Base-by-base conservation (phyloP, 2,888 invertebrate species). In the Abrostola triplasia region DNA sequence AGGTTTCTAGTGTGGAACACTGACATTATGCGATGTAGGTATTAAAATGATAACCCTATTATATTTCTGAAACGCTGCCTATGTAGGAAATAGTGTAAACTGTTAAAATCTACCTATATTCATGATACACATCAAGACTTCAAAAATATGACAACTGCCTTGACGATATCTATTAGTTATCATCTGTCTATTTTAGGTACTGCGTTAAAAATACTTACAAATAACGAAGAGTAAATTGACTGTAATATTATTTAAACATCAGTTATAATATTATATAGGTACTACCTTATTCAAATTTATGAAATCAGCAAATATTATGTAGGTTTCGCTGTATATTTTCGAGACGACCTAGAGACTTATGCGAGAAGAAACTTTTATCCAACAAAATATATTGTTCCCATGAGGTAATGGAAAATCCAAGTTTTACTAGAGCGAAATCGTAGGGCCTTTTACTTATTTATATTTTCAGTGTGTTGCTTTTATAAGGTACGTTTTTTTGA, bases 341-440 rank as follows among this genome's bases (percentile, higher is more conserved):
- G 51, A 54, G 53, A 40, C 38, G 6, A 36, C 53, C 36, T n/a
- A 35, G 42, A 13, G 49, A 24, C 57, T 44, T 49, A 5, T 13
- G 36, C 11, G 41, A 24, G 42, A 44, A 10, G 54, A 68, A 63
- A 48, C 68, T 64, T 59, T 55, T 37, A 49, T 68, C 37, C 54
- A 37, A 61, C 42, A 59, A 66, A 67, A 71, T 71, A 63, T 56
- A 62, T 73, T 42, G 59, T 62, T 47, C 70, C 70, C 73, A 59
- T 59, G 70, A 63, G 73, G 59, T 52, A 59, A 59, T 67, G 62
- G 61, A 67, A 67, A 62, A 62, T 47, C 38, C 56, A 67, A 73
- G 73, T 62, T 71, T 57, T 4, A 12, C 9, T 44, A 41, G 48
- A 53, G 13, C 24, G 59, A 72, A 73, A 67, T 71, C 49, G 37